Percentiles rank a stretch among this genome's conserved stretches.
Evolutionary conservation across 1,140 invertebrate species (phyloP).

Genomic region (Leguminivora glycinivorella): DNA sequence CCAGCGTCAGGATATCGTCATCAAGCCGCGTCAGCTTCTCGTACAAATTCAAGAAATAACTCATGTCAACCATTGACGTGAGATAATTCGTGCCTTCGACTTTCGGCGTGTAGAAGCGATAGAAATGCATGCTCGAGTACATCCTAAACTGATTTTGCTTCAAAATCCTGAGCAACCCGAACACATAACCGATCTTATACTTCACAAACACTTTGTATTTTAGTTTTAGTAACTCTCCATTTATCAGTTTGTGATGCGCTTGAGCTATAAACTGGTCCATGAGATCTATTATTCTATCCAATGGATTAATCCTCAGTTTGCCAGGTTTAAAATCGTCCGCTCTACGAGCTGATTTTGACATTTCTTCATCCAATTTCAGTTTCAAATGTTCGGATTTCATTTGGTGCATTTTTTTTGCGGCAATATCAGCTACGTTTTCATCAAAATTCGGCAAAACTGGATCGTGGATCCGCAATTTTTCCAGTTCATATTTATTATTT

Average conservation of each 20-base stretch:
- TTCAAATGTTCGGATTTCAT: background rate
- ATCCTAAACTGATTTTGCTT: constrained; percentile 46
- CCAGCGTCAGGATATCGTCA: constrained; percentile 48
- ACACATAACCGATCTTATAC: constrained; percentile 49
- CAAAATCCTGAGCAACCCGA: constrained; percentile 44
- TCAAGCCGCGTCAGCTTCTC: constrained; percentile 46
- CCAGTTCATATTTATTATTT: background rate
- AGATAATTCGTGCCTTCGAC: background rate
- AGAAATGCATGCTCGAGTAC: constrained; percentile 33
- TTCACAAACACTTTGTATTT: constrained; percentile 38
- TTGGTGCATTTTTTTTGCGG: background rate
- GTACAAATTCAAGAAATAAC: constrained; percentile 40
- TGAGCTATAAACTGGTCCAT: constrained; percentile 51
- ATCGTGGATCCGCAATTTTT: background rate
- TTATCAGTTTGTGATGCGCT: constrained; percentile 42
- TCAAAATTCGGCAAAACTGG: background rate
- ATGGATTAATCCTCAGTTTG: no score
- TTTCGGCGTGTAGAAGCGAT: background rate
- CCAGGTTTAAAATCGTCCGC: no score
- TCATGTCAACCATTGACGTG: background rate
- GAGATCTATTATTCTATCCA: constrained; percentile 33
- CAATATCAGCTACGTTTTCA: background rate
- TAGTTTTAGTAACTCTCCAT: constrained; percentile 41
- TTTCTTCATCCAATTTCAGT: background rate
- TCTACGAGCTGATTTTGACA: background rate